These are phyloP conservation scores for Pantala flavescens DNA, from an alignment of 1,140 invertebrate genomes.

Conservation along the genomic window DNA sequence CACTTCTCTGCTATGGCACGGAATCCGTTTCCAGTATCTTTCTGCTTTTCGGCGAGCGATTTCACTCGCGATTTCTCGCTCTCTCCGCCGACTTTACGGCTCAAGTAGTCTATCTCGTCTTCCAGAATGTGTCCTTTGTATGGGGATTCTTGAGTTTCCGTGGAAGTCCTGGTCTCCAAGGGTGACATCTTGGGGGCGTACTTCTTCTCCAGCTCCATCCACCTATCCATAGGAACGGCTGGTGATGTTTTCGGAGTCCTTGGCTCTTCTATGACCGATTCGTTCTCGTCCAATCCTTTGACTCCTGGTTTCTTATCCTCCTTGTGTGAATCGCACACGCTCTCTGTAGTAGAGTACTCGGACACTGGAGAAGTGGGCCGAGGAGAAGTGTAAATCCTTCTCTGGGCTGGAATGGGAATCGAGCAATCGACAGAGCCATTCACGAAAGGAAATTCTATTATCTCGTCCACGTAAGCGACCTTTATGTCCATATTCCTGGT, in stretches of 20 bases:
- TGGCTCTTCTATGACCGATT: neutral
- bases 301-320: neutral
- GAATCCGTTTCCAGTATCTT: slow-evolving; percentile 31
- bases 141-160: neutral
- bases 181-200: slow-evolving; percentile 20
- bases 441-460: slow-evolving; percentile 13
- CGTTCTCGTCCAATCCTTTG: neutral
- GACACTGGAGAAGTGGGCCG: neutral
- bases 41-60: neutral
- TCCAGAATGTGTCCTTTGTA: neutral
- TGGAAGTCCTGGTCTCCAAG: neutral
- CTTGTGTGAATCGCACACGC: neutral
- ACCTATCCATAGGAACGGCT: slow-evolving; percentile 21
- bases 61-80: neutral
- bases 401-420: neutral
- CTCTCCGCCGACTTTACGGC: neutral
- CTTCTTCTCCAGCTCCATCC: slow-evolving; percentile 27
- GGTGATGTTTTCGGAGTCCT: neutral
- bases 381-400: neutral
- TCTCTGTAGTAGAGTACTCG: neutral
- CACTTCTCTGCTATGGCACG: slow-evolving; percentile 34
- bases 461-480: slow-evolving; percentile 28
- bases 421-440: neutral
- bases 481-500: slow-evolving; percentile 25
- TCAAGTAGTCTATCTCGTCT: neutral